phyloP scores from a whole-genome alignment of 2,113 vertebrate species.

The Sebastes fasciatus region DNA sequence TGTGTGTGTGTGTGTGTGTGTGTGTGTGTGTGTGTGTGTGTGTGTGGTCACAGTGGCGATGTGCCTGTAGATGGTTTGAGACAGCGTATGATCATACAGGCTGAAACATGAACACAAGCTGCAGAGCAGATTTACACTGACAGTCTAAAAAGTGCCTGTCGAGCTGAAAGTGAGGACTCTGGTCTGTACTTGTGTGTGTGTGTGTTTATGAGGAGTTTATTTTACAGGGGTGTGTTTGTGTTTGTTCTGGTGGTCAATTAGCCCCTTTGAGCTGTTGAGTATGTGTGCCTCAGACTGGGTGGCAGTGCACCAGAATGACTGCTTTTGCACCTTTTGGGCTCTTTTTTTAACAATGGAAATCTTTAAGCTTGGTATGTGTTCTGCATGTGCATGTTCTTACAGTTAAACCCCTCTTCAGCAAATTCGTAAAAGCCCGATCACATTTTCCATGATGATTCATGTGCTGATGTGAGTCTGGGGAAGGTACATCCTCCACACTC shows the following conservation, averaged over 20 bases:
- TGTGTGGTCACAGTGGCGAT: conserved; percentile 47
- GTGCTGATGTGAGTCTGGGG: conserved; percentile 39
- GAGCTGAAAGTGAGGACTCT: conserved; percentile 34
- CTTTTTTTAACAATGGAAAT: not conserved
- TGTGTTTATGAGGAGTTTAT: conserved; percentile 65
- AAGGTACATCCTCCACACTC: conserved; percentile 26
- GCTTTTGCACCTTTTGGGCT: not conserved
- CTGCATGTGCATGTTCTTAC: not conserved
- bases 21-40: conserved; percentile 29
- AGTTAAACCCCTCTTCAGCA: not conserved
- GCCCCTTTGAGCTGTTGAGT: conserved; percentile 28
- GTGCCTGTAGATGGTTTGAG: conserved; percentile 51
- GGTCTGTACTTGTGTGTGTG: conserved; percentile 18
- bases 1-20: no score
- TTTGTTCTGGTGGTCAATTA: conserved; percentile 52
- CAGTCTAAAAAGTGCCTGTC: conserved; percentile 54
- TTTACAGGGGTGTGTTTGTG: conserved; percentile 59
- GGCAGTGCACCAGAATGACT: not conserved
- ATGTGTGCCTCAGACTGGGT: not conserved
- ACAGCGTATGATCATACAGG: conserved; percentile 71
- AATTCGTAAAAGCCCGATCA: conserved; percentile 33
- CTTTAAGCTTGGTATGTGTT: not conserved
- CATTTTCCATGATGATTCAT: conserved; percentile 56
- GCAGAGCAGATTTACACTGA: conserved; percentile 68
- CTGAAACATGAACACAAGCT: conserved; percentile 77